Conservation (phyloP, 2,113 vertebrate species). For the Salvelinus namaycush region DNA sequence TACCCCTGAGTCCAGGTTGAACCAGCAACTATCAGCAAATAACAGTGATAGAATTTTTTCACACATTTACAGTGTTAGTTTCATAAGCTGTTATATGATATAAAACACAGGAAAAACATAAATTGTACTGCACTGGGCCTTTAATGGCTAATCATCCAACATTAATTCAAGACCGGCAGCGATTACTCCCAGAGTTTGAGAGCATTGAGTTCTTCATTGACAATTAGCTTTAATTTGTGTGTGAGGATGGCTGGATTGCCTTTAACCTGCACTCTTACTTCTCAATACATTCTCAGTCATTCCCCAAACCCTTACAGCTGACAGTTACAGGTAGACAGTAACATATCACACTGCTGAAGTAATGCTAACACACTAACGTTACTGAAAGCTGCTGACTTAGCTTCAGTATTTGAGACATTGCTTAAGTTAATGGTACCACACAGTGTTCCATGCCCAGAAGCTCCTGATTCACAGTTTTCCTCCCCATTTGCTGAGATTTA, state of each 20-base stretch:
- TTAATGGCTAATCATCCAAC: no score
- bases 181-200: slow-evolving; percentile 60
- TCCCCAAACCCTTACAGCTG: not conserved
- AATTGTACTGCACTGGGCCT: no score
- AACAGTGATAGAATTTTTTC: no score
- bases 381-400: no score
- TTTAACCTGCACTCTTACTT: not conserved
- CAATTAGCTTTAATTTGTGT: slow-evolving; percentile 52
- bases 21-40: no score
- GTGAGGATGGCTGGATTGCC: not conserved
- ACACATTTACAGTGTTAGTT: no score
- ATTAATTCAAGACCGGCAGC: not conserved
- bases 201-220: slow-evolving; percentile 49
- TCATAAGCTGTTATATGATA: no score
- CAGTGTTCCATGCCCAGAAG: not conserved
- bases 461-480: not conserved
- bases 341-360: slow-evolving; percentile 29
- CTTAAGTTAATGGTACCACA: no score
- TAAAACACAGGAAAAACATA: no score
- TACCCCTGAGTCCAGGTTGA: no score
- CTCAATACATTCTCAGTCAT: not conserved
- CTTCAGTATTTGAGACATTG: not conserved
- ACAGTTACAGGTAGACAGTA: not conserved
- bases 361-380: no score
- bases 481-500: not conserved